Percentiles rank a stretch among this genome's conserved stretches.
These are phyloP conservation scores for Tenebrosternarchus preto DNA, from an alignment of 2,113 vertebrate genomes.

Conservation along the genomic window DNA sequence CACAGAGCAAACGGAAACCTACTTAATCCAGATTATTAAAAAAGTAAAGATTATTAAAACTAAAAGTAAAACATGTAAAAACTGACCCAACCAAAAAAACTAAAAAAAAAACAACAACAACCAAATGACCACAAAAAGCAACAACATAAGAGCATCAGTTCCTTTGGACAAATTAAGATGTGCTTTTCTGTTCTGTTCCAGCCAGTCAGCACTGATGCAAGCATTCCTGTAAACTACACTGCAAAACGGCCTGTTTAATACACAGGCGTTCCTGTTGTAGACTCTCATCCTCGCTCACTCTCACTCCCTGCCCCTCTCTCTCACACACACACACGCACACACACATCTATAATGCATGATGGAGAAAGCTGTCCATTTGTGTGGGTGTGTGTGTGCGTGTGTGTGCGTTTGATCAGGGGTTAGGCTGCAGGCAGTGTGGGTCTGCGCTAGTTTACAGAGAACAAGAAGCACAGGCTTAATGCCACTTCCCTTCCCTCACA, in stretches of 20 bases:
- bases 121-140: too few species aligned
- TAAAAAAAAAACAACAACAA: too few species aligned
- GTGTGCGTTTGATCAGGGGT: background rate
- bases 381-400: constrained; percentile 1
- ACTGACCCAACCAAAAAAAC: too few species aligned
- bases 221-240: background rate
- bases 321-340: background rate
- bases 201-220: background rate
- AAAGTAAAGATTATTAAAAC: too few species aligned
- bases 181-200: background rate
- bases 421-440: background rate
- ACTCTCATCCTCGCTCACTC: too few species aligned
- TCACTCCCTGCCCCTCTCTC: background rate
- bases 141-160: too few species aligned
- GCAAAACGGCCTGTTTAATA: background rate
- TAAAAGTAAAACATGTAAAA: too few species aligned
- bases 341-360: constrained; percentile 3
- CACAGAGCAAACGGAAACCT: too few species aligned
- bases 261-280: background rate
- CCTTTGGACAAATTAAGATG: too few species aligned
- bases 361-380: background rate
- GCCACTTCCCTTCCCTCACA: background rate
- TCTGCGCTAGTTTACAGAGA: background rate
- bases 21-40: too few species aligned
- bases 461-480: background rate